Evolutionary conservation across 2,888 invertebrate genomes (phyloP), one percentile per base, ranked within the genome.

Genomic region (Andrena marginata): DNA sequence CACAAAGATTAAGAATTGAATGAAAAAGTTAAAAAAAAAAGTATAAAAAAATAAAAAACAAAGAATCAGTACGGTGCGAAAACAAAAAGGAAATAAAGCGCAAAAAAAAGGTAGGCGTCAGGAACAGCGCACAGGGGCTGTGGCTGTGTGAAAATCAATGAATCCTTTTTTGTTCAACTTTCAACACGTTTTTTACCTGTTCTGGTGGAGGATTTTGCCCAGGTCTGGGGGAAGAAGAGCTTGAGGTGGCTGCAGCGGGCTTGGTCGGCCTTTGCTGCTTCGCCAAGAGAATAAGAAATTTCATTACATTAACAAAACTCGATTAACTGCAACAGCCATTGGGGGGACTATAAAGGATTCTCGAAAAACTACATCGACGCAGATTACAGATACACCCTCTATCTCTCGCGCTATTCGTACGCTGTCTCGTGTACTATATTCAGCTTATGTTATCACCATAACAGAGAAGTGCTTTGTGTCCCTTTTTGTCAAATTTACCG

Each of bases 121-220:
- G 85, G 85, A 83, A 85, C 90, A 90, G 86, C 88, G 67, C 87
- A 90, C 88, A 87, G 81, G 86, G 77, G 87, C 88, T 87, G 88
- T 88, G 89, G 83, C 87, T 87, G 82, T 90, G 82, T 87, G 80
- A 89, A 82, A 85, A 84, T 84, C 80, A 56, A 74, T 79, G 76
- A 82, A 70, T 78, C 77, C 78, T 65, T 84, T 77, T 33, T 64
- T 72, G 77, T 80, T 68, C 76, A 82, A 77, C 62, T 82, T 80
- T 84, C 79, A 87, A 91, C 89, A 92, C 91, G 89, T 90, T 90
- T 94, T 79, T 95, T 95, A 95, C 95, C 95, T 96, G 96, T 94
- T 96, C 95, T 91, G 95, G 93, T 91, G 95, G 94, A 94, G 95
- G 94, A 93, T 95, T 94, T 92, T 95, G 95, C 94, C 95, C 95